A percentile compares a stretch with the other conserved stretches of the same genome.
phyloP scores from a whole-genome alignment of 2,797 vertebrate species.

The Leptodactylus fallax region DNA sequence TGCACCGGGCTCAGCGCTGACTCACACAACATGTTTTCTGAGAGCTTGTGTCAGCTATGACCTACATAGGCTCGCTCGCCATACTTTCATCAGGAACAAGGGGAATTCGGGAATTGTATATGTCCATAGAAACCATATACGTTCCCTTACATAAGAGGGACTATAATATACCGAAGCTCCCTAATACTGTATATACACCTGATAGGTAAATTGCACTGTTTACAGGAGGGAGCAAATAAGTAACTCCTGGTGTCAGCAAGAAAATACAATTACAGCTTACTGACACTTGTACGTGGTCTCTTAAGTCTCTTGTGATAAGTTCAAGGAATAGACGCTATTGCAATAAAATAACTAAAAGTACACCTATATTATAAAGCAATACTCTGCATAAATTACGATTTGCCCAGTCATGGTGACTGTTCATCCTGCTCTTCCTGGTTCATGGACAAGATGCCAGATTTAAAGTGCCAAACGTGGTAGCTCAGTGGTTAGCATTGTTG shows the following conservation, averaged over 20 bases:
- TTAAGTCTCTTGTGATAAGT: not conserved
- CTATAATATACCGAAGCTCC: too few relatives aligned
- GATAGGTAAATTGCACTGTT: not conserved
- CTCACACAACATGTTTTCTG: constrained; percentile 48
- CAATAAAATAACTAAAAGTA: too few relatives aligned
- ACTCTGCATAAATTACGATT: too few relatives aligned
- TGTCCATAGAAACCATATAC: not conserved
- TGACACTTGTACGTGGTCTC: too few relatives aligned
- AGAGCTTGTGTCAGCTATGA: constrained; percentile 44
- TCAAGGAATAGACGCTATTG: too few relatives aligned
- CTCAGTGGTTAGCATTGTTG: too few relatives aligned
- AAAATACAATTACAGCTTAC: not conserved
- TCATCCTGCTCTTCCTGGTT: too few relatives aligned
- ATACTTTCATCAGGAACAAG: constrained; percentile 1
- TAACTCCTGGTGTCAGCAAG: not conserved
- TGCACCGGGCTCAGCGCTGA: constrained; percentile 22
- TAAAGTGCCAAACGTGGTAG: too few relatives aligned
- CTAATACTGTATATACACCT: not conserved
- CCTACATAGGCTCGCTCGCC: constrained; percentile 37
- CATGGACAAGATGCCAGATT: too few relatives aligned
- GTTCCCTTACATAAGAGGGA: not conserved
- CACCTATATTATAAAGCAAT: too few relatives aligned
- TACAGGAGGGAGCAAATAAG: not conserved
- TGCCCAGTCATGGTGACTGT: too few relatives aligned
- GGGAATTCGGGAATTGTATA: not conserved